phyloP scores from a whole-genome alignment of 2,888 invertebrate genomes.

The Troilus luridus region DNA sequence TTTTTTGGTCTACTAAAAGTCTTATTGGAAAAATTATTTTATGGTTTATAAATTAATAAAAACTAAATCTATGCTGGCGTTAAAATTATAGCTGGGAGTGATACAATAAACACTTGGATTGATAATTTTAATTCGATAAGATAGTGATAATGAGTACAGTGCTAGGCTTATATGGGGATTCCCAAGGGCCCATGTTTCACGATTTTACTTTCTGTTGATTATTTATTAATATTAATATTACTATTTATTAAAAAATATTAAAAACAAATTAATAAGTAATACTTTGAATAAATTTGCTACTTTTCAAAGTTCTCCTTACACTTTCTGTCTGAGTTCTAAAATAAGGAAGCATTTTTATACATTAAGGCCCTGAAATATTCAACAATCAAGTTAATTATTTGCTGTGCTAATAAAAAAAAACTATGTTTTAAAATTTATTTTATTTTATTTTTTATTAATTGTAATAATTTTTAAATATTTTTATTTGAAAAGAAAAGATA shows the following conservation, averaged over 20 bases:
- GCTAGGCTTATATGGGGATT: background rate
- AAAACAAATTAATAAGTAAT: background rate
- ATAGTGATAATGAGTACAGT: background rate
- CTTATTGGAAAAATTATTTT: background rate
- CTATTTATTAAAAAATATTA: background rate
- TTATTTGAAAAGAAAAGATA: no score
- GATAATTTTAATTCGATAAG: conserved; percentile 5
- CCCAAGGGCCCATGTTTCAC: background rate
- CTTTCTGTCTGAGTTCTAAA: no score
- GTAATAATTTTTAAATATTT: no score
- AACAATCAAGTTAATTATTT: no score
- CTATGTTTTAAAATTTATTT: no score
- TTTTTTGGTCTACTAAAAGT: no score
- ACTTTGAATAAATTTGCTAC: no score
- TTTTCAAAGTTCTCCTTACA: no score
- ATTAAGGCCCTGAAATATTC: no score
- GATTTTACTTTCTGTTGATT: background rate
- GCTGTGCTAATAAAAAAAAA: no score
- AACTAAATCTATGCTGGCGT: background rate
- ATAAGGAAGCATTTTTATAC: no score
- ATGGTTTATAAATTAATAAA: background rate
- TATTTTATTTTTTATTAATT: no score
- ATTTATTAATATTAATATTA: background rate
- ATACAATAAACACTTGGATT: conserved; percentile 8
- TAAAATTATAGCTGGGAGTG: background rate